Conservation (phyloP, 2,113 vertebrate species). For the Rafetus swinhoei region DNA sequence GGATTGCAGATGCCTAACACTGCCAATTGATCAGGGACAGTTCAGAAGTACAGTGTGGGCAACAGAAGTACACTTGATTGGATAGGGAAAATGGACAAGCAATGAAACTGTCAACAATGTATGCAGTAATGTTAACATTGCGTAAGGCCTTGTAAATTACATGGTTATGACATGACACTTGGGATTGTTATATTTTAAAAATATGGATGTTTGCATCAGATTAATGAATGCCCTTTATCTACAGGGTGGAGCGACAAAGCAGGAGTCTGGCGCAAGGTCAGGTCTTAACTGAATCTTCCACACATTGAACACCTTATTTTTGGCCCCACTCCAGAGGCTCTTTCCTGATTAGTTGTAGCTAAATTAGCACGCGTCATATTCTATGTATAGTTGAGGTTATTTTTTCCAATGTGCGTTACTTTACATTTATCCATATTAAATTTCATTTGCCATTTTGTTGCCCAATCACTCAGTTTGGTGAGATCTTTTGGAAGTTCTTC, state of each 20-base stretch:
- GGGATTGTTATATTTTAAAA: conserved; percentile 71
- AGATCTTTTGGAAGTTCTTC: too few species aligned
- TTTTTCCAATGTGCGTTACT: too few species aligned
- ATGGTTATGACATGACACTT: conserved; percentile 66
- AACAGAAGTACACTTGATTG: conserved; percentile 74
- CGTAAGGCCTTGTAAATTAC: conserved; percentile 77
- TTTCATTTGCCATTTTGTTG: too few species aligned
- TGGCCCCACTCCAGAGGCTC: too few species aligned
- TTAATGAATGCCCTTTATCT: conserved; percentile 73
- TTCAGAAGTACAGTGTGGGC: conserved; percentile 70
- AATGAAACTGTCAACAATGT: conserved; percentile 77
- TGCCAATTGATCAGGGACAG: conserved; percentile 65
- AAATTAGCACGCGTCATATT: too few species aligned
- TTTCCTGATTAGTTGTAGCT: too few species aligned
- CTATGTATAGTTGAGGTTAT: too few species aligned
- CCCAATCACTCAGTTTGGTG: too few species aligned
- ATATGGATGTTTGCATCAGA: conserved; percentile 75
- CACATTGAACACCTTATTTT: too few species aligned
- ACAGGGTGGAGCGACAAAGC: not conserved
- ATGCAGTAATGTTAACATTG: conserved; percentile 76
- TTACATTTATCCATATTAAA: too few species aligned
- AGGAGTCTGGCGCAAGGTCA: conserved; percentile 49
- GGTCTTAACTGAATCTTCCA: conserved; percentile 12
- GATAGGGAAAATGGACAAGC: conserved; percentile 65
- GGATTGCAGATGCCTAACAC: too few species aligned